Evolutionary conservation across 2,113 vertebrate species (phyloP), one percentile per base, ranked within the genome.

Genomic region (Leptodactylus fuscus): DNA sequence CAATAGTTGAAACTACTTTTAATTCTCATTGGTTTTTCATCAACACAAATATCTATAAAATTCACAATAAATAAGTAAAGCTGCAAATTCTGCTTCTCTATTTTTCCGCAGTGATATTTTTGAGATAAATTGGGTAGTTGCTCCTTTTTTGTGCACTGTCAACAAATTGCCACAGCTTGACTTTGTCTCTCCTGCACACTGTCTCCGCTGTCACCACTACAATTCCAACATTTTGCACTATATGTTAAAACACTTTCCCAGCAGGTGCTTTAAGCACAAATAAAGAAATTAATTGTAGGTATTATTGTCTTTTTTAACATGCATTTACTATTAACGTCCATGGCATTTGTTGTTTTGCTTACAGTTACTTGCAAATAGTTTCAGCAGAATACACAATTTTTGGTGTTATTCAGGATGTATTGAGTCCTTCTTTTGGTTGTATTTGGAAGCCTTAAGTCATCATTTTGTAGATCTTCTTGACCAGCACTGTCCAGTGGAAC

Each of bases 281-380:
- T 58, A 82, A 86, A 85, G 83, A 70, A 87, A 83, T 87, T 13
- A 81, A 29, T 82, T 87, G 76, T 67, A 88, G 73, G 80, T 77
- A 82, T 82, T 87, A 81, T 87, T 87, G 53, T 82, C 85, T 87
- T 82, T 62, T 81, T 76, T 75, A 79, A 70, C 75, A 80, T 58
- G 34, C 83, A 80, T 80, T 85, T 80, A 80, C 76, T 80, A 85
- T 81, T 49, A 70, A 81, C 82, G 60, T n/a, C 81, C 80, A 53
- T 82, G 79, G 82, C 65, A 71, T 12, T 49, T 82, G 12, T 53
- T 77, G 32, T 38, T 80, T 49, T 79, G 51, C 44, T 58, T 38
- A 79, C 51, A 80, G 27, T 65, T 41, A 38, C 78, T 79, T 32
- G 62, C 58, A 71, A 79, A 70, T 36, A 69, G 62, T 44, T 79